Evolutionary conservation across 2,888 invertebrate species (phyloP).

Genomic region (Parnassius glacialis): DNA sequence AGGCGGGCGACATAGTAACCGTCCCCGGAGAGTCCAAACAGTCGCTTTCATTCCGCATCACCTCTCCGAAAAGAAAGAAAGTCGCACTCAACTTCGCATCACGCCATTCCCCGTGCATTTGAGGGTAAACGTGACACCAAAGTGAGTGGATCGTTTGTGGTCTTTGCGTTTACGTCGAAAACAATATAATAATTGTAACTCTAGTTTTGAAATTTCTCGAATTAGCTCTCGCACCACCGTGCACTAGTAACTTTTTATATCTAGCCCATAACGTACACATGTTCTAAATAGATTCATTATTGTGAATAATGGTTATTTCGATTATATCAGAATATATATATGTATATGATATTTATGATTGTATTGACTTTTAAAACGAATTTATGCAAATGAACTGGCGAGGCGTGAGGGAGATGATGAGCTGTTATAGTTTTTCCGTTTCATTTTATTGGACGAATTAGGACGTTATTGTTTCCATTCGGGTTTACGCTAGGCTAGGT

Average conservation of each 20-base stretch:
- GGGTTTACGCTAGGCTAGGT: conserved; percentile 77
- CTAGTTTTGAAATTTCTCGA: conserved; percentile 47
- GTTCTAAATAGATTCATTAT: conserved; percentile 71
- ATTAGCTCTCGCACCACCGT: conserved; percentile 64
- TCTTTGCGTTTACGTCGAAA: conserved; percentile 8
- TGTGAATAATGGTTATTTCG: conserved; percentile 78
- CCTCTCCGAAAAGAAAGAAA: conserved; percentile 55
- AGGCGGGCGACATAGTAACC: conserved; percentile 60
- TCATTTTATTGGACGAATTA: conserved; percentile 72
- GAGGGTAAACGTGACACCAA: conserved; percentile 16
- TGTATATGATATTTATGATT: conserved; percentile 53
- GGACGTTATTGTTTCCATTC: conserved; percentile 69
- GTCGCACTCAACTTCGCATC: conserved; percentile 58
- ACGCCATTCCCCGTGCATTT: neutral
- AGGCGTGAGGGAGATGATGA: conserved; percentile 1
- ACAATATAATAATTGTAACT: conserved; percentile 27
- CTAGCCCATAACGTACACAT: conserved; percentile 71
- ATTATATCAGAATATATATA: conserved; percentile 75
- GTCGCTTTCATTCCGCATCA: conserved; percentile 58
- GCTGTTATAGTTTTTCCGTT: conserved; percentile 71
- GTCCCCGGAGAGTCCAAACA: conserved; percentile 63
- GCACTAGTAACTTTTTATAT: conserved; percentile 62
- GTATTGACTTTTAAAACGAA: conserved; percentile 71
- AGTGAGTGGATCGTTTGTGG: conserved; percentile 1
- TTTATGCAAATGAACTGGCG: conserved; percentile 55